Percentiles rank a stretch among this genome's conserved stretches.
Conservation (phyloP, 2,888 invertebrate genomes). For the Drymonia ruficornis region DNA sequence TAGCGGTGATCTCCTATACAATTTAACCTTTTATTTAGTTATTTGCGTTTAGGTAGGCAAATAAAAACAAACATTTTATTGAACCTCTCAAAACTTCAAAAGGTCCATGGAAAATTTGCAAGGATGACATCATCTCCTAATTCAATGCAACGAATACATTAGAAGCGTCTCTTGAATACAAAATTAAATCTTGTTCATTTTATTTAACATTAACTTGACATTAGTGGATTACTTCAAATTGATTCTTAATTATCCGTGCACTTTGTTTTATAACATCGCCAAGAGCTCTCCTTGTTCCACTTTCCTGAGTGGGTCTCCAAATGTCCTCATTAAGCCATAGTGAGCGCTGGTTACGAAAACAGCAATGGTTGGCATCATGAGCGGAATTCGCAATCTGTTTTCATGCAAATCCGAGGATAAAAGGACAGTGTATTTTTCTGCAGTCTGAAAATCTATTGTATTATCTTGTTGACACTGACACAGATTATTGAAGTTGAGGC, state of each 20-base stretch:
- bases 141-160: neutral
- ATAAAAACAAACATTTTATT: neutral
- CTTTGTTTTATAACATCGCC: neutral
- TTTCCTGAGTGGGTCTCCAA: neutral
- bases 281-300: conserved; percentile 4
- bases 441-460: neutral
- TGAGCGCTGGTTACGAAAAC: conserved; percentile 4
- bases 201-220: neutral
- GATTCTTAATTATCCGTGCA: neutral
- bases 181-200: neutral
- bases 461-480: neutral
- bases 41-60: neutral
- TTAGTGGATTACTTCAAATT: neutral
- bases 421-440: neutral
- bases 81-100: neutral
- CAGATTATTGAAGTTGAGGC: neutral
- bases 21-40: neutral
- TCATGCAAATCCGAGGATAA: conserved; percentile 4
- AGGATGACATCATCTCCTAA: neutral
- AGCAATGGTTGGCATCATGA: conserved; percentile 1
- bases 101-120: neutral
- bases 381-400: conserved; percentile 2
- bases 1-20: too few relatives aligned
- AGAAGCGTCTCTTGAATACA: neutral
- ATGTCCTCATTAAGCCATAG: conserved; percentile 6